Conservation (phyloP, 2,113 vertebrate species). For the Nycticorax nycticorax region DNA sequence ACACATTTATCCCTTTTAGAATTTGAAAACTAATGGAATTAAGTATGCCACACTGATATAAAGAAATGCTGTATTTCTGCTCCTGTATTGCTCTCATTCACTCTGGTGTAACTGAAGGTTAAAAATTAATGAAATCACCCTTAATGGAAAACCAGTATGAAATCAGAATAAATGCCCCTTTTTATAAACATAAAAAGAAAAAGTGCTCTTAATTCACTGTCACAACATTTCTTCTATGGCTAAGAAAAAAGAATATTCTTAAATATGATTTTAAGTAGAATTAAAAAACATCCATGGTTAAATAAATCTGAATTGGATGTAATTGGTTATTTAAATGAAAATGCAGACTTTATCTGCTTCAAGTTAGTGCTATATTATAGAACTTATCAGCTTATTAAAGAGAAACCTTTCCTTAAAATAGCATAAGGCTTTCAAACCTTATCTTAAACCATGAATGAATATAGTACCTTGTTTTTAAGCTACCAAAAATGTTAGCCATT, state of each 20-base stretch:
- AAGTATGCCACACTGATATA: not conserved
- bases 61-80: not conserved
- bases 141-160: not conserved
- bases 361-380: not conserved
- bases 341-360: not conserved
- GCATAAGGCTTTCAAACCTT: not conserved
- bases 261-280: not conserved
- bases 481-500: not conserved
- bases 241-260: conserved; percentile 20
- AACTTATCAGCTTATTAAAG: conserved; percentile 23
- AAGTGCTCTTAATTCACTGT: not conserved
- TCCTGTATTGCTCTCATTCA: not conserved
- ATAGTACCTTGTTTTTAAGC: not conserved
- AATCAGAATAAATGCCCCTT: not conserved
- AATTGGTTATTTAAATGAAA: conserved; percentile 40
- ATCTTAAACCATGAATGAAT: not conserved
- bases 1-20: not conserved
- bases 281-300: not conserved
- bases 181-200: not conserved
- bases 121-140: not conserved
- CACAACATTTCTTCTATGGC: not conserved
- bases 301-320: not conserved
- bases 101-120: not conserved
- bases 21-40: not conserved
- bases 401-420: conserved; percentile 17